A percentile compares a stretch with the other conserved stretches of the same genome.
phyloP scores from a whole-genome alignment of 2,888 invertebrate species.

The Frankliniella fusca region DNA sequence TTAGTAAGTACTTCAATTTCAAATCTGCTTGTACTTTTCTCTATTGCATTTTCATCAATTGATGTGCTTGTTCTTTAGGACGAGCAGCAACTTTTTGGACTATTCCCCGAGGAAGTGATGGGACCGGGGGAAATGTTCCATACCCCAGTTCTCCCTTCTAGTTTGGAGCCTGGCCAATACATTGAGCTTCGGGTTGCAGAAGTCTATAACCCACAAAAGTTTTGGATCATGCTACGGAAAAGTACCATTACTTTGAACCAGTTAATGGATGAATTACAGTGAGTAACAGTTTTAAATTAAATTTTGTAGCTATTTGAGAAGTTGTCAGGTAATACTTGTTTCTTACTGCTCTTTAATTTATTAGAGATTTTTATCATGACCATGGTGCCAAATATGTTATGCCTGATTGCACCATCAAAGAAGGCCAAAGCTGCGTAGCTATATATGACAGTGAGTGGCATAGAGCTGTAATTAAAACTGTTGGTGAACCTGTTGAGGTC shows the following conservation, averaged over 20 bases:
- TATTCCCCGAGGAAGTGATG: neutral
- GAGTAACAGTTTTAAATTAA: neutral
- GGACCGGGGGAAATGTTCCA: neutral
- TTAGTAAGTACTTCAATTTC: neutral
- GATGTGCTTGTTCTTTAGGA: neutral
- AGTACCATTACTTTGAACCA: conserved; percentile 35
- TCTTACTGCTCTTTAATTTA: neutral
- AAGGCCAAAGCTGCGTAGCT: conserved; percentile 52
- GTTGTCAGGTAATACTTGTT: neutral
- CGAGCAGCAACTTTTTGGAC: neutral
- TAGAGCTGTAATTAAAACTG: conserved; percentile 51
- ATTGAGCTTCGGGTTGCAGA: conserved; percentile 51
- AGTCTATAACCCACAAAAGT: conserved; percentile 57
- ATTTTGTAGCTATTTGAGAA: neutral
- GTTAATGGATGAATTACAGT: conserved; percentile 3
- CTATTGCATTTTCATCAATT: neutral
- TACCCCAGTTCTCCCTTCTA: neutral
- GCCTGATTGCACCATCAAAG: conserved; percentile 37
- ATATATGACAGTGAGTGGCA: conserved; percentile 53
- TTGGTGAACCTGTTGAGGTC: conserved; percentile 50
- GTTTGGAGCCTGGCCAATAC: conserved; percentile 35
- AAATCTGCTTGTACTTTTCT: neutral
- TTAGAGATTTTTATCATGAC: neutral
- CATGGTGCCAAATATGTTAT: neutral
- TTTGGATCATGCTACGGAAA: conserved; percentile 53